Conservation (phyloP, 30 jellyfish, hydroid and myxozoan species). For the Aurelia sp. region DNA sequence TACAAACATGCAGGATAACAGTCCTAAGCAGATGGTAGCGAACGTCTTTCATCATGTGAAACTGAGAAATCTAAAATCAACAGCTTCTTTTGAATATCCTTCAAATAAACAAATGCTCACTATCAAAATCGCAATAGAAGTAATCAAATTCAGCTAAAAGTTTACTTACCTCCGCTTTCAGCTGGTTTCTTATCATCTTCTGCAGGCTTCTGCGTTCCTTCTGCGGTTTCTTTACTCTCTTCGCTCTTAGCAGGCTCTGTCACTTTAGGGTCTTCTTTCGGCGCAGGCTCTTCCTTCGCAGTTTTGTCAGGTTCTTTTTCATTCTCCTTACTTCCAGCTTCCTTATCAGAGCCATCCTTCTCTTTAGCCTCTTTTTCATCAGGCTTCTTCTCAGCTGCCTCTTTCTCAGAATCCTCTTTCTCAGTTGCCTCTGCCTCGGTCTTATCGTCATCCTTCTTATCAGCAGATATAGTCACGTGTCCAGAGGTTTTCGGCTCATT, state of each 20-base stretch:
- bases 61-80: too few species aligned
- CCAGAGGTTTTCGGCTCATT: not conserved
- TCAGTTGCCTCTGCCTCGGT: slow-evolving; percentile 18
- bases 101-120: too few species aligned
- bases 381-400: not conserved
- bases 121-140: too few species aligned
- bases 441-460: slow-evolving; percentile 45
- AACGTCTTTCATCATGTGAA: not conserved
- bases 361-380: not conserved
- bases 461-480: slow-evolving; percentile 3
- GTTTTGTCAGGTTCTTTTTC: not conserved
- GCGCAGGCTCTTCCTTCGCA: not conserved
- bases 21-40: not conserved
- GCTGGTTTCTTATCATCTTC: not conserved
- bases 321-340: not conserved
- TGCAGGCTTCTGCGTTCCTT: not conserved
- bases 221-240: not conserved
- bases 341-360: not conserved
- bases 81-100: too few species aligned
- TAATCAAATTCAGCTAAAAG: too few species aligned
- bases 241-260: not conserved
- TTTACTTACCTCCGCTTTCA: too few species aligned
- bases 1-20: not conserved
- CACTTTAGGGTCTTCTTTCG: not conserved
- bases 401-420: slow-evolving; percentile 8